These are phyloP conservation scores for Caiman crocodilus DNA, from an alignment of 2,797 vertebrate genomes.

Conservation along the genomic window DNA sequence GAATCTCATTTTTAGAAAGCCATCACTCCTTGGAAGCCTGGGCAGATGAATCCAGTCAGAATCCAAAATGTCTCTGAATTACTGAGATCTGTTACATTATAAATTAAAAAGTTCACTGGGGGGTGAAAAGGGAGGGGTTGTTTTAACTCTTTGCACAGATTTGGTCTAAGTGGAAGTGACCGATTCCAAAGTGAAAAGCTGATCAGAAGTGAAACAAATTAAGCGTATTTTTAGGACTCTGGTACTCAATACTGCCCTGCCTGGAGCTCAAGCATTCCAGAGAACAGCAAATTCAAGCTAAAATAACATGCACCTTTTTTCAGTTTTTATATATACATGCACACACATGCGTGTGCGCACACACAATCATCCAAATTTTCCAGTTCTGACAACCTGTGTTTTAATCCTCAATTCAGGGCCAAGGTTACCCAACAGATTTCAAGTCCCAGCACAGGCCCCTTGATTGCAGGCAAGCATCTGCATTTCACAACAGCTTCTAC, in stretches of 20 bases:
- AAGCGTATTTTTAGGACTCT: not conserved
- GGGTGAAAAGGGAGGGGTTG: no score
- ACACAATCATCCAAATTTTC: no score
- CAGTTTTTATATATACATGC: not conserved
- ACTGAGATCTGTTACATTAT: no score
- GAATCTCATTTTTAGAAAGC: no score
- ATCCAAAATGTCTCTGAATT: not conserved
- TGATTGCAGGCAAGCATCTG: not conserved
- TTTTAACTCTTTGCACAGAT: no score
- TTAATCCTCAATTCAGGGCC: not conserved
- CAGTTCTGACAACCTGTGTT: not conserved
- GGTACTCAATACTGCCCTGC: not conserved
- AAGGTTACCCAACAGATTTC: not conserved
- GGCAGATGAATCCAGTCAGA: not conserved
- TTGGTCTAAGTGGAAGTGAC: no score
- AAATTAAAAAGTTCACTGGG: no score
- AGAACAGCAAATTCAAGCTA: not conserved
- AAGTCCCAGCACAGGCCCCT: not conserved
- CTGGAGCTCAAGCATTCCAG: not conserved
- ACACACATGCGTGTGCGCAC: no score
- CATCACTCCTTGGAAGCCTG: no score
- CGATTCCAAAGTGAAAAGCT: no score
- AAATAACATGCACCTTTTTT: not conserved
- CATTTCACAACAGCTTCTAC: not conserved
- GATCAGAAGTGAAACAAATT: no score